Percentiles rank a stretch among this genome's conserved stretches.
Conservation (phyloP, 2,113 vertebrate species). For the Zeus faber region DNA sequence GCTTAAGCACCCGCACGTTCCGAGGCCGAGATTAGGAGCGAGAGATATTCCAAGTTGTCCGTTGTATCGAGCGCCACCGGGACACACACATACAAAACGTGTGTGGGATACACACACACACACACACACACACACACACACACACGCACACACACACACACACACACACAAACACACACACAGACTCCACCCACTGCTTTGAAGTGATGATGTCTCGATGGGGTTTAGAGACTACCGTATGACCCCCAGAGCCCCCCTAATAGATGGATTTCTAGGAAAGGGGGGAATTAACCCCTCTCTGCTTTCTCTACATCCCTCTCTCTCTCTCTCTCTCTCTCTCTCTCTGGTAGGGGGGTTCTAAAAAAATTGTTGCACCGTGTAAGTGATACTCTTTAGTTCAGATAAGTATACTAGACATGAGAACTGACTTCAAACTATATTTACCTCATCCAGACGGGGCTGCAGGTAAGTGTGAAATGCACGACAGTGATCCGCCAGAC, state of each 20-base stretch:
- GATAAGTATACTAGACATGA: too few species aligned
- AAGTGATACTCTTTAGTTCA: too few species aligned
- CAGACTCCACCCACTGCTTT: conserved; percentile 24
- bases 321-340: too few species aligned
- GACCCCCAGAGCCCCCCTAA: conserved; percentile 23
- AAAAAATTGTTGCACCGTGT: too few species aligned
- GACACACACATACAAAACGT: conserved; percentile 1
- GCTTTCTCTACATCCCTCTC: too few species aligned
- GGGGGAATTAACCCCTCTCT: conserved; percentile 38
- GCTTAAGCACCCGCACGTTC: conserved; percentile 68
- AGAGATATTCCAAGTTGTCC: conserved; percentile 64
- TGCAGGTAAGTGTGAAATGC: too few species aligned
- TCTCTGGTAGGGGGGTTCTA: too few species aligned
- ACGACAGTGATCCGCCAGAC: too few species aligned
- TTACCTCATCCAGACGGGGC: too few species aligned
- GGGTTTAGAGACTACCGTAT: conserved; percentile 24
- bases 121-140: conserved; percentile 7
- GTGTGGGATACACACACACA: not conserved
- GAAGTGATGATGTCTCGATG: conserved; percentile 44
- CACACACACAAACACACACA: conserved; percentile 1
- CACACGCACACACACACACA: conserved; percentile 1
- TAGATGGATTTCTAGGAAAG: conserved; percentile 54
- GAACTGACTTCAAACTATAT: too few species aligned
- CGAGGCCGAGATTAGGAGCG: conserved; percentile 61
- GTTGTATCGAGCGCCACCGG: conserved; percentile 19